Evolutionary conservation across 2,888 invertebrate species (phyloP), one percentile per base, ranked within the genome.

Genomic region (Stenurella melanura): DNA sequence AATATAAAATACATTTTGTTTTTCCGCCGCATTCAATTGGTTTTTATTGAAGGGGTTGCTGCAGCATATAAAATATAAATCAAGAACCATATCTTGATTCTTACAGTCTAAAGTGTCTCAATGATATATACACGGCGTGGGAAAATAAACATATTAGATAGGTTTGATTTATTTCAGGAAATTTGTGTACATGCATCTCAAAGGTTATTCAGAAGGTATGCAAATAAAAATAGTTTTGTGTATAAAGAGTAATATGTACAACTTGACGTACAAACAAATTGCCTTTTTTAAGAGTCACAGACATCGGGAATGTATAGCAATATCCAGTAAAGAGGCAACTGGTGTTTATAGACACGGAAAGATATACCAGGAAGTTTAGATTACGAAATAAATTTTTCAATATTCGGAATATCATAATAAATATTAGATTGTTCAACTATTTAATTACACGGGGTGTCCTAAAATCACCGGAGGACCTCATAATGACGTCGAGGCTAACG

Each of bases 1-100:
- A 72, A 75, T 63, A 74, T 74, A 57, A 69, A 69, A 69, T 57
- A 69, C 67, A 57, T 57, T 57, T 38, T 74, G 74, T 74, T 74
- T 74, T 74, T 68, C 74, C 66, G 17, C 60, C 60, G 54, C 74
- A 68, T 74, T 74, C 74, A 74, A 74, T 74, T 68, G 74, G 67
- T 68, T 74, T 74, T 74, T 74, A 74, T 58, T 68, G 74, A 68
- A 68, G 61, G 68, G 60, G 68, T 34, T 61, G 74, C 67, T 60
- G 42, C 61, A 58, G 38, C 19, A 54, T 58, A 61, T 68, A 68
- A 68, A 74, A 61, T 71, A 74, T 74, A 69, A 69, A 69, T 69
- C 69, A 69, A 57, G 57, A 30, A 34, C 56, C 69, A 38, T 69
- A 69, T 69, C 69, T 69, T 50, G 57, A 69, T 69, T 69, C 57